Evolutionary conservation across 2,888 invertebrate genomes (phyloP), one percentile per base, ranked within the genome.

Genomic region (Amphimallon solstitiale): DNA sequence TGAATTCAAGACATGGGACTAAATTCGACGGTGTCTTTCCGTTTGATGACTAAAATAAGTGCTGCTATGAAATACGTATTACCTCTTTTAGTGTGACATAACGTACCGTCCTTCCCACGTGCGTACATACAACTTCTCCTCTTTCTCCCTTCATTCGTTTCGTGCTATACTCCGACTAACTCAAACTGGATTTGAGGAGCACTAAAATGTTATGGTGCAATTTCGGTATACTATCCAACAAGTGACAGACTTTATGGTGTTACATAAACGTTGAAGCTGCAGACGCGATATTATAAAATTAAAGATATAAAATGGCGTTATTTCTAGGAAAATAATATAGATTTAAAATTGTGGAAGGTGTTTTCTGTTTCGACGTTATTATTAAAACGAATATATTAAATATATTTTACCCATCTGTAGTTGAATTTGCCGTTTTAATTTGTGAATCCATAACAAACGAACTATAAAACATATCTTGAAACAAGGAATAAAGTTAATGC

Each of bases 11-110:
- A 56, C 51, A 45, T 38, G 29, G 15, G 56, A 43, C 56, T 43
- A 45, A 59, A 59, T 59, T 59, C 19, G 19, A 45, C 52, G 54
- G 56, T 54, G 54, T 56, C 66, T 67, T n/a, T 70, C 66, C 69
- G 68, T 66, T 68, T 67, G 67, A 69, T 64, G 67, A 29, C 61
- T 40, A 52, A 56, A 66, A 68, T 66, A 62, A 59, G 56, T 59
- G 29, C 56, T 65, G 64, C 60, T 62, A 66, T 68, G 66, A 70
- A 70, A 68, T 69, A 63, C 64, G 64, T 51, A 61, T 54, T 65
- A 49, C 64, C 45, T 59, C 37, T 65, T 59, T 59, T 59, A 59
- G 43, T 34, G 23, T 52, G 52, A 19, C 34, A 19, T 17, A 49
- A 21, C 29, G 14, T 38, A 21, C 10, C 63, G 52, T 15, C 51